A percentile compares a stretch with the other conserved stretches of the same genome.
phyloP scores from a whole-genome alignment of 2,113 vertebrate species.

The Condylura cristata region DNA sequence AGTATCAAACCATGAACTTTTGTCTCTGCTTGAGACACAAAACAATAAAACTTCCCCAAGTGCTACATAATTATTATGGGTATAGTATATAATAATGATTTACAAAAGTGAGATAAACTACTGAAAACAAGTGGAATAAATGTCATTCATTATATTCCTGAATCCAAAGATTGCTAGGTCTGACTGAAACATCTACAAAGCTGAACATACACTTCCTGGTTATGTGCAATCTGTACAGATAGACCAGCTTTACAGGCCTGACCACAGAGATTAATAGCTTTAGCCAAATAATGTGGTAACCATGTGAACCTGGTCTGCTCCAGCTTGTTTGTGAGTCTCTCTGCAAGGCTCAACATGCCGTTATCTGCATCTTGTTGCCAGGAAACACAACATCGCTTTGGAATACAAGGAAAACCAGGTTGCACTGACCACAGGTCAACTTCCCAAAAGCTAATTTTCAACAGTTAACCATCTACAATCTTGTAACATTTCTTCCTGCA shows the following conservation, averaged over 20 bases:
- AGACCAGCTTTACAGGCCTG: conserved; percentile 85
- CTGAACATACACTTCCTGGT: conserved; percentile 85
- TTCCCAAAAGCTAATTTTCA: conserved; percentile 50
- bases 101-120: conserved; percentile 31
- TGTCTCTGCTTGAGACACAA: not conserved
- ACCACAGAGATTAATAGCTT: conserved; percentile 88
- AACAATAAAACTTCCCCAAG: conserved; percentile 30
- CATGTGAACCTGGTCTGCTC: conserved; percentile 87
- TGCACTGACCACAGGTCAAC: conserved; percentile 77
- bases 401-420: conserved; percentile 79
- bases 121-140: conserved; percentile 64
- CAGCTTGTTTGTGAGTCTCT: conserved; percentile 86
- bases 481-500: conserved; percentile 18
- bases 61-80: conserved; percentile 16
- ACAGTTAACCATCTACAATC: conserved; percentile 8
- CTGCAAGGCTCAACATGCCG: conserved; percentile 84
- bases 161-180: conserved; percentile 72
- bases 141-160: conserved; percentile 68
- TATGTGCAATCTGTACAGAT: conserved; percentile 82
- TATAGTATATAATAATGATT: not conserved
- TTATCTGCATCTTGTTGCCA: conserved; percentile 89
- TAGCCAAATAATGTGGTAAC: conserved; percentile 88
- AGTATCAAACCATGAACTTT: conserved; percentile 7
- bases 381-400: conserved; percentile 83
- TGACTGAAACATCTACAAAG: conserved; percentile 74